Conservation (phyloP, 2,888 invertebrate species). For the Sesia apiformis region DNA sequence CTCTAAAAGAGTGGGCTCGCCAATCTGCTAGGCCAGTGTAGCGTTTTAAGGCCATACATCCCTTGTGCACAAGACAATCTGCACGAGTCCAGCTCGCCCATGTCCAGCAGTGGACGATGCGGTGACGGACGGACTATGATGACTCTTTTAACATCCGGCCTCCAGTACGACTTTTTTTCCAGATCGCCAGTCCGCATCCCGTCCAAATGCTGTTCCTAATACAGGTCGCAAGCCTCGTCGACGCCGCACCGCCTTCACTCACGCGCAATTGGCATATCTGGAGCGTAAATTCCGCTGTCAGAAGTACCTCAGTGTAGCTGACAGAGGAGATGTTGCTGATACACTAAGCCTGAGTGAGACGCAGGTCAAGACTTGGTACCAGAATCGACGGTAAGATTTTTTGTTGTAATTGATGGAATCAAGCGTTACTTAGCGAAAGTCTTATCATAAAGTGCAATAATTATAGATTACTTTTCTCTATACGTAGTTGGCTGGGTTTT, state of each 20-base stretch:
- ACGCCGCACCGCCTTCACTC: slow-evolving; percentile 93
- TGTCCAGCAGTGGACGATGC: too few relatives aligned
- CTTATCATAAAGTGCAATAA: not conserved
- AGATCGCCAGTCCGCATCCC: slow-evolving; percentile 37
- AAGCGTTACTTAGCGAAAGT: not conserved
- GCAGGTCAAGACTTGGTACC: slow-evolving; percentile 97
- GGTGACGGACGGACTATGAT: too few relatives aligned
- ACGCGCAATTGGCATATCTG: slow-evolving; percentile 92
- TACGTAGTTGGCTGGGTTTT: too few relatives aligned
- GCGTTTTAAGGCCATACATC: too few relatives aligned
- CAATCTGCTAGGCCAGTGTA: too few relatives aligned
- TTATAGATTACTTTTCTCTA: not conserved
- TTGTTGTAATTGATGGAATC: too few relatives aligned
- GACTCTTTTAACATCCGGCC: too few relatives aligned
- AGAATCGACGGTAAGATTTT: slow-evolving; percentile 82
- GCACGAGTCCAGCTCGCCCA: too few relatives aligned
- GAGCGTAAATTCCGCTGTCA: slow-evolving; percentile 95
- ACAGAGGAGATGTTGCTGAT: slow-evolving; percentile 94
- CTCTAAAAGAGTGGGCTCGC: too few relatives aligned
- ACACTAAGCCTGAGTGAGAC: slow-evolving; percentile 92
- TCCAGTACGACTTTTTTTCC: not conserved
- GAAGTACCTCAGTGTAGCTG: slow-evolving; percentile 95
- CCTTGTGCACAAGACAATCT: too few relatives aligned
- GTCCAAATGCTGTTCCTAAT: slow-evolving; percentile 29
- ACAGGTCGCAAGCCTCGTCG: slow-evolving; percentile 86